These are phyloP conservation scores for Styela plicata DNA, from an alignment of 23 tunicate genomes.

Conservation along the genomic window DNA sequence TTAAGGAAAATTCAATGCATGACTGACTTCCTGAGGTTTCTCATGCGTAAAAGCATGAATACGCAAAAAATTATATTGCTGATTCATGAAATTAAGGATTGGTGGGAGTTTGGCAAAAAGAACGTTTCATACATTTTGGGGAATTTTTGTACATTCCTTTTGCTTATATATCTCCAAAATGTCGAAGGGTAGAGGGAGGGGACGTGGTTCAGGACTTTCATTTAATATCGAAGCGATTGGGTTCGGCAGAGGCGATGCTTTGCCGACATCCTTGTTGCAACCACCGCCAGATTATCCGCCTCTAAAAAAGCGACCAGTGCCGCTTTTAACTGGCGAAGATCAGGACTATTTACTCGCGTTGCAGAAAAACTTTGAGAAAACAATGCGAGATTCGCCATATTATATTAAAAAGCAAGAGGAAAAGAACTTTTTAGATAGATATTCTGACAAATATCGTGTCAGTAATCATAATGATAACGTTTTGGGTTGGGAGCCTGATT, in stretches of 20 bases:
- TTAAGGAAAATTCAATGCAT: too few species aligned
- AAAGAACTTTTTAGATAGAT: slow-evolving; percentile 52
- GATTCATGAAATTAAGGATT: background rate
- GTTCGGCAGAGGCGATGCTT: slow-evolving; percentile 73
- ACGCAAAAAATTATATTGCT: background rate
- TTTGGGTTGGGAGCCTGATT: slow-evolving; percentile 67
- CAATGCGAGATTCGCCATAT: slow-evolving; percentile 55
- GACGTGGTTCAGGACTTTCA: slow-evolving; percentile 66
- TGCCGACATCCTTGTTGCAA: slow-evolving; percentile 66
- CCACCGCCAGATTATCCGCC: slow-evolving; percentile 79
- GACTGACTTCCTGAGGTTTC: too few species aligned
- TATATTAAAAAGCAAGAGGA: slow-evolving; percentile 42
- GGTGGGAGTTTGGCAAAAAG: background rate
- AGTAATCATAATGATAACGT: slow-evolving; percentile 41
- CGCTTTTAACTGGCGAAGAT: slow-evolving; percentile 62
- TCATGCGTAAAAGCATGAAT: background rate
- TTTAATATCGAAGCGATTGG: slow-evolving; percentile 84
- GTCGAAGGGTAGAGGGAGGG: slow-evolving; percentile 72
- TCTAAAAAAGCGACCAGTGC: slow-evolving; percentile 50
- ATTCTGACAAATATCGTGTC: slow-evolving; percentile 69
- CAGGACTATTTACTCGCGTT: slow-evolving; percentile 53
- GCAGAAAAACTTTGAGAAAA: slow-evolving; percentile 46
- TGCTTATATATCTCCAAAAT: slow-evolving; percentile 11
- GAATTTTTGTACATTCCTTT: background rate
- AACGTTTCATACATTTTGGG: background rate